These are phyloP conservation scores for Orthosia incerta DNA, from an alignment of 2,888 invertebrate species.

Conservation along the genomic window DNA sequence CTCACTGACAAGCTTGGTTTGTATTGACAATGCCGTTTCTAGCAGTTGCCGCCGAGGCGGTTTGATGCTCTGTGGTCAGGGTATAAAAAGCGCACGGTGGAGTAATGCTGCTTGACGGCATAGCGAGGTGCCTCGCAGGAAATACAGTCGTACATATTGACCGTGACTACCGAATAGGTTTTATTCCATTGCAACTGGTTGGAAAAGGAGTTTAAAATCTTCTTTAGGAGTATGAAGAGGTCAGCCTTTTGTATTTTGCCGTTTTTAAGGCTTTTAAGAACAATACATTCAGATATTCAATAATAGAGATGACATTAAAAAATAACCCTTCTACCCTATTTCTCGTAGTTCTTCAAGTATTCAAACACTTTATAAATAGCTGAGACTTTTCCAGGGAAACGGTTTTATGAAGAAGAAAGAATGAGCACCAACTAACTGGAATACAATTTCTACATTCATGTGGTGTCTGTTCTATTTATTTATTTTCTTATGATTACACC, in stretches of 20 bases:
- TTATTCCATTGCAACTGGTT: constrained; percentile 10
- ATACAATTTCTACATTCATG: background rate
- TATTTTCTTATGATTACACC: constrained; percentile 2
- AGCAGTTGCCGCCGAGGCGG: background rate
- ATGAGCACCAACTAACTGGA: background rate
- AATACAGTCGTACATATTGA: constrained; percentile 34
- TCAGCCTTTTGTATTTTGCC: background rate
- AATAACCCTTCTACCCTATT: constrained; percentile 18
- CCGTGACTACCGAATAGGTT: constrained; percentile 25
- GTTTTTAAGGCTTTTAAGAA: background rate
- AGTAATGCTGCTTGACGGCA: constrained; percentile 53
- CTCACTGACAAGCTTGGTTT: background rate
- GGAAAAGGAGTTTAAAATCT: background rate
- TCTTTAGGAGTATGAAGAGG: background rate
- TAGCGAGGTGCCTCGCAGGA: constrained; percentile 44
- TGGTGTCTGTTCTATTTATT: constrained; percentile 23
- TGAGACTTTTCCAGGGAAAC: constrained; percentile 35
- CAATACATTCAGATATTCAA: background rate
- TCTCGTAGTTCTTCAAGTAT: constrained; percentile 5
- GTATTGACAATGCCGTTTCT: background rate
- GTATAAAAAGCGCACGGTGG: constrained; percentile 44
- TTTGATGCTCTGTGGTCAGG: constrained; percentile 2
- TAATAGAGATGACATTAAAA: constrained; percentile 2
- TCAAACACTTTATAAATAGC: constrained; percentile 29
- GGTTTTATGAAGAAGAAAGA: constrained; percentile 8